Evolutionary conservation across 2,113 vertebrate genomes (phyloP), one percentile per base, ranked within the genome.

Genomic region (Otus sunia): DNA sequence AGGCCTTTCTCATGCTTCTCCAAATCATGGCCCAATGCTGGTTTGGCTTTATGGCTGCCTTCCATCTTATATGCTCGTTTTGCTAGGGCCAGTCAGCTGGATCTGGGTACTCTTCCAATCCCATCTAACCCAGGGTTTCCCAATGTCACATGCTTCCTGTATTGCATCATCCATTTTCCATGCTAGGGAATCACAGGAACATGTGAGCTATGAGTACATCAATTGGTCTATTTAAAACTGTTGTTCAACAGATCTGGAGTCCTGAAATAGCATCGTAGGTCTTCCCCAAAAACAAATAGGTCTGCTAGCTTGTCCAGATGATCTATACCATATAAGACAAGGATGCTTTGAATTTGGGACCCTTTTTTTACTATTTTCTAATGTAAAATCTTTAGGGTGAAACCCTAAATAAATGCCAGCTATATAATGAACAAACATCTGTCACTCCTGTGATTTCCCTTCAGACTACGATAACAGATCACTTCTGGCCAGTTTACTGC

Each of bases 401-500:
- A 96, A 84, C 37, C 34, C 89, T 75, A 96, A 96, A 97, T 93
- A 91, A 92, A 80, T 56, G n/a, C 80, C 43, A 95, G 92, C 83
- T 93, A 59, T 56, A 15, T 90, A 88, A 93, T 55, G 64, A 90
- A 89, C 80, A 98, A 97, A 91, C 77, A 97, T 81, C 92, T 92
- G 91, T 43, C 94, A 82, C 39, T 91, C 53, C 20, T 45, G 88
- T 26, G 37, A 94, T 71, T 96, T 97, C 92, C 90, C 45, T 92
- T 82, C 63, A 73, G 87, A 89, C 90, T 74, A 73, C 23, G 55
- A 91, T 91, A 97, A 96, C 81, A 96, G 88, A 85, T 95, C 74
- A 81, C 91, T 97, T 95, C 66, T 96, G 91, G 75, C 79, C 90
- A 92, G 86, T 96, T 97, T 97, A 97, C 73, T 88, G 59, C 90